Conservation (phyloP, 2,888 invertebrate genomes). For the Tetheella fluctuosa region DNA sequence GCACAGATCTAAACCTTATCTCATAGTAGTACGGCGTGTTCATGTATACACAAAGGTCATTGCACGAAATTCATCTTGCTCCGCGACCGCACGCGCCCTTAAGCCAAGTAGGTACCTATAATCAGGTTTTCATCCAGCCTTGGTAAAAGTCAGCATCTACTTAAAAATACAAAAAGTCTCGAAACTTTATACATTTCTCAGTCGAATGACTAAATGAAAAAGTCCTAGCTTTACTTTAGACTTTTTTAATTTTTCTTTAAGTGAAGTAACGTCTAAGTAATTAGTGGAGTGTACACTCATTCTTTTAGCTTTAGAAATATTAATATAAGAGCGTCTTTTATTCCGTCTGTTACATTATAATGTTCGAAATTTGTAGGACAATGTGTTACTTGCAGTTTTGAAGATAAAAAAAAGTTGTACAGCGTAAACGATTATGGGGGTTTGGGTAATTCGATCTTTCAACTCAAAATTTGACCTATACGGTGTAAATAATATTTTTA, state of each 20-base stretch:
- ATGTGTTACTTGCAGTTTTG: background rate
- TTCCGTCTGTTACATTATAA: background rate
- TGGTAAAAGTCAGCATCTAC: too few species aligned
- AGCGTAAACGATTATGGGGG: too few species aligned
- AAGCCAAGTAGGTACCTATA: too few species aligned
- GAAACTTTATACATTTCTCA: conserved; percentile 6
- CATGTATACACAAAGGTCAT: too few species aligned
- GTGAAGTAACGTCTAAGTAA: conserved; percentile 8
- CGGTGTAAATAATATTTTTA: too few species aligned
- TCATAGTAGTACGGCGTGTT: too few species aligned
- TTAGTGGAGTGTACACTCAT: conserved; percentile 3
- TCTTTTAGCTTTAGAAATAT: background rate
- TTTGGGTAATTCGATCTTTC: too few species aligned
- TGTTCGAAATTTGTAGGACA: background rate
- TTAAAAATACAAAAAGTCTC: conserved; percentile 20
- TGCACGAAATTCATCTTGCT: too few species aligned
- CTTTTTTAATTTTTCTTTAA: conserved; percentile 2
- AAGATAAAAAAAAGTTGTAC: background rate
- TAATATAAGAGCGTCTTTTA: background rate
- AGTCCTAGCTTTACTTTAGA: conserved; percentile 2
- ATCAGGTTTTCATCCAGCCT: too few species aligned
- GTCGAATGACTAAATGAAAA: conserved; percentile 1
- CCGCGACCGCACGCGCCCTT: too few species aligned
- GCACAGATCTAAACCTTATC: too few species aligned
- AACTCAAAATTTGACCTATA: too few species aligned